These are phyloP conservation scores for Epinephelus coioides DNA, from an alignment of 2,797 vertebrate genomes.

Conservation along the genomic window DNA sequence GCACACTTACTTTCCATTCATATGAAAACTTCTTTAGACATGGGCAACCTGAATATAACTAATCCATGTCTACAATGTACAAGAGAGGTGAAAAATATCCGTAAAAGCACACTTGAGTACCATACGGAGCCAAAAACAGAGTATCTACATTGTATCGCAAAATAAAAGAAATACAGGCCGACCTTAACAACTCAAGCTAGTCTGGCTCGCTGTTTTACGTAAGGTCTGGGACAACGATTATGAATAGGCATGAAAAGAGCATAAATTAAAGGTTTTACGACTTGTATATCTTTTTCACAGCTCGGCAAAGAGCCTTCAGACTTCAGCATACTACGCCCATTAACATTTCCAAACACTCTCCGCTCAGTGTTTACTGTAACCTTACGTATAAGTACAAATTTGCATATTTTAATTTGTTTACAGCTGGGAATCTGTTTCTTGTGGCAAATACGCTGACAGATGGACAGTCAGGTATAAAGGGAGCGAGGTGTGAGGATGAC, in stretches of 20 bases:
- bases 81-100: too few relatives aligned
- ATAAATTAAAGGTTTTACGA: not conserved
- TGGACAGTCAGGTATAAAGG: constrained; percentile 74
- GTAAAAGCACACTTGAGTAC: too few relatives aligned
- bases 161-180: too few relatives aligned
- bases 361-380: constrained; percentile 39
- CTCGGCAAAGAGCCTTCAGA: not conserved
- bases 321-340: not conserved
- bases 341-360: constrained; percentile 15
- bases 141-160: too few relatives aligned
- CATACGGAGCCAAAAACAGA: too few relatives aligned
- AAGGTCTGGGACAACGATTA: not conserved
- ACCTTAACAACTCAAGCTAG: too few relatives aligned
- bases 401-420: constrained; percentile 63
- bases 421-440: constrained; percentile 50
- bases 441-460: constrained; percentile 74
- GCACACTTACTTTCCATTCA: too few relatives aligned
- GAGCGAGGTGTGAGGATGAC: constrained; percentile 78
- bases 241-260: not conserved
- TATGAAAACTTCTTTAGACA: too few relatives aligned
- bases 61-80: too few relatives aligned
- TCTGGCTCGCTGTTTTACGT: not conserved
- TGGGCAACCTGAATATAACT: too few relatives aligned
- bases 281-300: not conserved
- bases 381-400: constrained; percentile 28